Percentiles rank a stretch among this genome's conserved stretches.
phyloP scores from a whole-genome alignment of 2,888 invertebrate species.

The Operophtera brumata region DNA sequence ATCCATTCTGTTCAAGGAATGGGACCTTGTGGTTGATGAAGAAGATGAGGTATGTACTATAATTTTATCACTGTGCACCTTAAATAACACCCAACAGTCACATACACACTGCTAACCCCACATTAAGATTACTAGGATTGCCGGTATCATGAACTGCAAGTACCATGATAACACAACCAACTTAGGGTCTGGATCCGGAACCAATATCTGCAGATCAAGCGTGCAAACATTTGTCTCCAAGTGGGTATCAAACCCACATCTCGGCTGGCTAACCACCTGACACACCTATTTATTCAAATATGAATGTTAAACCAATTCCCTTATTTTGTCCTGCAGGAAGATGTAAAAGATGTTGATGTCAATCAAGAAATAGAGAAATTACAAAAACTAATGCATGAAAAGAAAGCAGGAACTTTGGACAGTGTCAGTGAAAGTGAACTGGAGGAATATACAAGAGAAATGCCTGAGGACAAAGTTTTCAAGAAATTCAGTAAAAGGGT shows the following conservation, averaged over 20 bases:
- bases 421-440: conserved; percentile 85
- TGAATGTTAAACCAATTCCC: no score
- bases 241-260: no score
- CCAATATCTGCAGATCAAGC: no score
- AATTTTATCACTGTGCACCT: background rate
- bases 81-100: no score
- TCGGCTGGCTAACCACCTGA: no score
- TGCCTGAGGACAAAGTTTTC: conserved; percentile 88
- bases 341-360: conserved; percentile 70
- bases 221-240: no score
- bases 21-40: conserved; percentile 80
- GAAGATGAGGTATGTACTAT: conserved; percentile 62
- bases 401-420: conserved; percentile 83
- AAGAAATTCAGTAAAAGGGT: conserved; percentile 87
- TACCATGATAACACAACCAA: no score
- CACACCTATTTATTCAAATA: no score
- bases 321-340: conserved; percentile 48
- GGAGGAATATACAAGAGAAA: conserved; percentile 81
- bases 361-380: conserved; percentile 70
- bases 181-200: no score
- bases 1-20: conserved; percentile 81
- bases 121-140: no score
- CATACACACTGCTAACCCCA: no score
- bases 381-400: conserved; percentile 73
- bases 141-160: no score